Evolutionary conservation across 2,113 vertebrate species (phyloP).

Genomic region (Thunnus maccoyii): DNA sequence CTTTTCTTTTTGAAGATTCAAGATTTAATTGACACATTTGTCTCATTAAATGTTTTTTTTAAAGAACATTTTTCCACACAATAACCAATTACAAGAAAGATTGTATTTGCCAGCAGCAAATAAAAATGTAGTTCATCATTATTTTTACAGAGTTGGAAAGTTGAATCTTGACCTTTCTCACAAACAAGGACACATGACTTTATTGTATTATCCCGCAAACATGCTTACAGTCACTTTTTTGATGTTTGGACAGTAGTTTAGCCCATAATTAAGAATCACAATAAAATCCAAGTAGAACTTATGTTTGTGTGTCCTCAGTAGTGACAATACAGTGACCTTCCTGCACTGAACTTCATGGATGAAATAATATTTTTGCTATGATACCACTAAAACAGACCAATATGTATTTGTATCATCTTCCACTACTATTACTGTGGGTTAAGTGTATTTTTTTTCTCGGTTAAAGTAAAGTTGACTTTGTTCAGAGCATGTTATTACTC

Average conservation of each 20-base stretch:
- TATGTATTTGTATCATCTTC: background rate
- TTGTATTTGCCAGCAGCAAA: background rate
- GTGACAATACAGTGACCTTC: background rate
- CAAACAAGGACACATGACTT: background rate
- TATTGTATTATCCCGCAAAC: background rate
- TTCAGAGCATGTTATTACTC: conserved; percentile 34
- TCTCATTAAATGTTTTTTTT: background rate
- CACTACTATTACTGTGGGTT: background rate
- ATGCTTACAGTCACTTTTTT: background rate
- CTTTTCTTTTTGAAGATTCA: background rate
- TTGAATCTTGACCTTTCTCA: conserved; percentile 8
- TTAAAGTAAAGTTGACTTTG: conserved; percentile 17
- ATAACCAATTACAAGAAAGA: background rate
- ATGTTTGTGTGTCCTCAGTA: background rate
- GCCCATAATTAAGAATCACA: too few relatives aligned
- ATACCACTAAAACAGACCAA: background rate
- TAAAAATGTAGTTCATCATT: background rate
- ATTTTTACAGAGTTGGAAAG: background rate
- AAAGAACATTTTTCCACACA: background rate
- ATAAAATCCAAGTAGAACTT: background rate
- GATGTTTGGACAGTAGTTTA: background rate
- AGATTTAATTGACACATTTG: background rate
- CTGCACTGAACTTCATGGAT: background rate
- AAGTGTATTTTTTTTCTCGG: conserved; percentile 11
- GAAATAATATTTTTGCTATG: background rate